phyloP scores from a whole-genome alignment of 2,113 vertebrate genomes.

The Periophthalmus modestus region DNA sequence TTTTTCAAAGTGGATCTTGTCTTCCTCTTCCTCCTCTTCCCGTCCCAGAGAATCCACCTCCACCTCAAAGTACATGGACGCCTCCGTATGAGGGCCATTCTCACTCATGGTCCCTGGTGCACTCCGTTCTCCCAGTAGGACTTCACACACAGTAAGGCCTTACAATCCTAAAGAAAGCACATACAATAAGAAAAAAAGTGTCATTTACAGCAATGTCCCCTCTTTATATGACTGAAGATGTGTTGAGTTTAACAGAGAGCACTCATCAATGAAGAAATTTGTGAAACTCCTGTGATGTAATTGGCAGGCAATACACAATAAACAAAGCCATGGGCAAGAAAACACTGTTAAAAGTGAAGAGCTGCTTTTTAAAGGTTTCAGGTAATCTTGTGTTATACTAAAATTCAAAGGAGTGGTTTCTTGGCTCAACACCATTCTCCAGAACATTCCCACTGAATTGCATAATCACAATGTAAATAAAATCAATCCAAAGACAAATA shows the following conservation, averaged over 20 bases:
- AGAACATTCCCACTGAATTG: background rate
- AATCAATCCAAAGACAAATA: background rate
- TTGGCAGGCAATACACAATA: too few species aligned
- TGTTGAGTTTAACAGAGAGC: too few species aligned
- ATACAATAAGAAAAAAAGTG: background rate
- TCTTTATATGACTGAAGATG: too few species aligned
- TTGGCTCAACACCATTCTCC: background rate
- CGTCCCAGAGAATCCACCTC: conserved; percentile 80
- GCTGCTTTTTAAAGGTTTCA: background rate
- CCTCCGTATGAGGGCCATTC: conserved; percentile 86
- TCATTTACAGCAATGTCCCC: background rate
- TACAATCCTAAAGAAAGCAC: conserved; percentile 32
- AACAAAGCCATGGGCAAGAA: too few species aligned
- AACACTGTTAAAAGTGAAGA: too few species aligned
- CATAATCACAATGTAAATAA: background rate
- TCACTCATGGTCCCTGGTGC: conserved; percentile 88
- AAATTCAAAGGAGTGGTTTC: background rate
- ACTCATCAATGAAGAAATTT: too few species aligned
- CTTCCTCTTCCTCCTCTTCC: conserved; percentile 80
- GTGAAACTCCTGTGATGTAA: too few species aligned
- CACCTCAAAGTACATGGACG: conserved; percentile 82
- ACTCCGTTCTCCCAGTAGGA: conserved; percentile 65
- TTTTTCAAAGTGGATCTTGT: conserved; percentile 83
- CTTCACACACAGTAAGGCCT: conserved; percentile 22
- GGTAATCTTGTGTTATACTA: background rate